Evolutionary conservation across 2,888 invertebrate genomes (phyloP).

Genomic region (Ditylenchus weischeri): DNA sequence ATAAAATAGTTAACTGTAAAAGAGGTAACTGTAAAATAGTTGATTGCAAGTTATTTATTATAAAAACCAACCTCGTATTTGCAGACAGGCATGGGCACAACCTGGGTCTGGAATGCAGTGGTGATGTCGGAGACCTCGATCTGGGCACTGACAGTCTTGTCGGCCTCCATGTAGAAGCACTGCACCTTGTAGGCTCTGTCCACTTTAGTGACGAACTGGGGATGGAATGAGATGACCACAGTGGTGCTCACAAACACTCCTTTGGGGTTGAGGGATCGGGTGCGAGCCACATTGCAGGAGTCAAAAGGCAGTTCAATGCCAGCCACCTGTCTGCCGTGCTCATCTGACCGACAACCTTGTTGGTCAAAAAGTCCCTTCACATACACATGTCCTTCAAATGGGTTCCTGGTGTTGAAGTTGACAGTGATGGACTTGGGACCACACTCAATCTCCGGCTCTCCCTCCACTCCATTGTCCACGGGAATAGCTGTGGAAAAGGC

Average conservation of each 20-base stretch:
- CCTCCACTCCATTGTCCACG: slow-evolving; percentile 57
- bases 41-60: background rate
- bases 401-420: slow-evolving; percentile 58
- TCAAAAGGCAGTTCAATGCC: slow-evolving; percentile 58
- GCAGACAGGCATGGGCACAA: slow-evolving; percentile 58
- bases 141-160: slow-evolving; percentile 56
- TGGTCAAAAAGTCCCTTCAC: slow-evolving; percentile 57
- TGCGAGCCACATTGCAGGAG: slow-evolving; percentile 57
- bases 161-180: slow-evolving; percentile 59
- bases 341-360: slow-evolving; percentile 52
- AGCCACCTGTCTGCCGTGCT: slow-evolving; percentile 52
- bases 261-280: slow-evolving; percentile 57
- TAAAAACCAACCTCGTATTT: slow-evolving; percentile 49
- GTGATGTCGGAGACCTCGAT: slow-evolving; percentile 58
- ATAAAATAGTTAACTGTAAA: too few species aligned
- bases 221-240: slow-evolving; percentile 59
- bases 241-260: slow-evolving; percentile 58
- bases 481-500: slow-evolving; percentile 44
- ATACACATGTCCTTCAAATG: slow-evolving; percentile 52
- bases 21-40: too few species aligned
- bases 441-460: slow-evolving; percentile 59
- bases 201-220: slow-evolving; percentile 57
- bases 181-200: slow-evolving; percentile 57
- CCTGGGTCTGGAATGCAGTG: slow-evolving; percentile 57
- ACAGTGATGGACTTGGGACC: slow-evolving; percentile 57